Evolutionary conservation across 1,140 invertebrate genomes (phyloP), one percentile per base, ranked within the genome.

Genomic region (Delia radicum): DNA sequence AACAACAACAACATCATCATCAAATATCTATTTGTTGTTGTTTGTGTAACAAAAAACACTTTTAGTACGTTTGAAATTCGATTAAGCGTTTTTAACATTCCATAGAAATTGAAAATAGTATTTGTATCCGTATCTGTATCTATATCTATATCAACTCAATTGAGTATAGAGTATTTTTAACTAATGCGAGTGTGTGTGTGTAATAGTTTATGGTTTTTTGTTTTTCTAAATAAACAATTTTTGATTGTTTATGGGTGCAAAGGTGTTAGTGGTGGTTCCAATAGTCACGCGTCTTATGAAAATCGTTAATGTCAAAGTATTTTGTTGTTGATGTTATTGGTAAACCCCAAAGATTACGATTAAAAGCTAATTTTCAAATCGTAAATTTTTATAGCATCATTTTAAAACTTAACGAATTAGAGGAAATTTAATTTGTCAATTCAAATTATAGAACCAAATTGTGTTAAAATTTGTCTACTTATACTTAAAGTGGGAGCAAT

Each of bases 161-260:
- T 10, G 37, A 42, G 10, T 15, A 42, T 37, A 8, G 8, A 5
- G 8, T 37, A 10, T 37, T 2, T 37, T 3, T 55, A 18, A 18
- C 8, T 18, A 7, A 21, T 37, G n/a, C 6, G 18, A 21, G 21
- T 7, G 26, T 65, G 26, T n/a, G 24, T 28, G 26, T 65, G 10
- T 24, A 65, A 65, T 69, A 69, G 65, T 69, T 69, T 69, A 69
- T 69, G 65, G 65, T 21, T 69, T 33, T 69, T 24, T 21, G 2
- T 69, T 69, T 69, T 69, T 69, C 65, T 69, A 69, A 69, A 69
- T 37, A 69, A 69, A 69, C 65, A 69, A 69, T 69, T 69, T 37
- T 21, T 3, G 65, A 69, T 69, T 69, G 65, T 69, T 69, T 69
- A 69, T 69, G 65, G 29, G 65, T 10, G 65, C 65, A 69, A 69